Evolutionary conservation across 2,888 invertebrate genomes (phyloP).

Genomic region (Trimorus sp.): DNA sequence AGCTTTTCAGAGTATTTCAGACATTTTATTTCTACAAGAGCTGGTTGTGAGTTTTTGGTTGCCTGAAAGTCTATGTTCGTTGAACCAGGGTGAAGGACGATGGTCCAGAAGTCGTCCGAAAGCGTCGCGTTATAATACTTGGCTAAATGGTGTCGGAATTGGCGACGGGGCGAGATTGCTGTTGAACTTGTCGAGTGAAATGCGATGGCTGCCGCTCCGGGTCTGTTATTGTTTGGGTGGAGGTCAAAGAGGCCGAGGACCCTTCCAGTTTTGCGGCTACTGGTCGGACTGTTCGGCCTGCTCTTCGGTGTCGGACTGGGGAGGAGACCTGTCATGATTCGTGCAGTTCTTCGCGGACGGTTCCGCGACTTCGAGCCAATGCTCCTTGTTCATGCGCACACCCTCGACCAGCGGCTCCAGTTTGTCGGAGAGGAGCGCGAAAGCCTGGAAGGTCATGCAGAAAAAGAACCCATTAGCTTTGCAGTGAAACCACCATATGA

Average conservation of each 20-base stretch:
- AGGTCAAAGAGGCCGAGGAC: slow-evolving; percentile 58
- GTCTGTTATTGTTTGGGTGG: background rate
- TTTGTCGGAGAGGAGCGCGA: slow-evolving; percentile 90
- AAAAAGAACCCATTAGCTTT: too few species aligned
- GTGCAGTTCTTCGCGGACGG: slow-evolving; percentile 74
- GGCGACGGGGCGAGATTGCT: too few species aligned
- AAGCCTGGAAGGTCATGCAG: slow-evolving; percentile 85
- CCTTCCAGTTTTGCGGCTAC: slow-evolving; percentile 29
- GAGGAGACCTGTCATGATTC: slow-evolving; percentile 77
- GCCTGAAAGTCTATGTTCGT: too few species aligned
- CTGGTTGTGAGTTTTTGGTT: too few species aligned
- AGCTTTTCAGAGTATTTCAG: too few species aligned
- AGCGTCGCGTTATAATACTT: too few species aligned
- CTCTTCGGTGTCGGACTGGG: slow-evolving; percentile 71
- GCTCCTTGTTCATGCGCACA: slow-evolving; percentile 90
- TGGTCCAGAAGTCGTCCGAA: background rate
- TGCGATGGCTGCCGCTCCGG: too few species aligned
- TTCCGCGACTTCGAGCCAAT: slow-evolving; percentile 91
- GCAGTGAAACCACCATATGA: too few species aligned
- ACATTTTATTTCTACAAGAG: too few species aligned
- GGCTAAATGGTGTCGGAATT: too few species aligned
- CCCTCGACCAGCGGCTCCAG: slow-evolving; percentile 92
- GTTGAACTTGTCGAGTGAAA: too few species aligned
- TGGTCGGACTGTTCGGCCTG: slow-evolving; percentile 70
- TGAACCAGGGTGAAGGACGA: too few species aligned